Evolutionary conservation across 1,140 invertebrate species (phyloP), one percentile per base, ranked within the genome.

Genomic region (Sycobia sp.): DNA sequence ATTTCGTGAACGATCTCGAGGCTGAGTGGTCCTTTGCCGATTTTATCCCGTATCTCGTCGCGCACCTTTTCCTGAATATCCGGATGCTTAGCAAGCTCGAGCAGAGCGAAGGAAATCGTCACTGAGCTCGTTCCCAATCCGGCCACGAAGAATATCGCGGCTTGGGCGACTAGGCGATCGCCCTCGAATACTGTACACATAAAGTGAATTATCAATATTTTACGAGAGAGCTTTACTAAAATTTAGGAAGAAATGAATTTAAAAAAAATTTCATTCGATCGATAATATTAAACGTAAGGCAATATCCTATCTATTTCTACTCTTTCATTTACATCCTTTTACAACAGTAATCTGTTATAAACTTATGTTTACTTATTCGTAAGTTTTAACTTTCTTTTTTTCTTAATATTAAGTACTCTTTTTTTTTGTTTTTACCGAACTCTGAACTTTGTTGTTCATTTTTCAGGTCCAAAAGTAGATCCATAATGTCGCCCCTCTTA

Each of bases 41-140:
- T 67, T n/a, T 73, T 69, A 13, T 75, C 63, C 10, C 83, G 71
- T 5, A 91, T 85, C 74, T 90, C 88, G 49, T 84, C 68, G 23
- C 82, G 76, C 0, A 88, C 32, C 60, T 76, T 80, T 27, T 84
- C 69, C 20, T 77, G 73, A 11, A 74, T 64, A 1, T 68, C 54
- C 9, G 72, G 67, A 14, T 75, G 10, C 16, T 69, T 72, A 0
- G 73, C 83, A 3, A 88, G 68, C 16, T 76, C 73, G 44, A 76
- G 81, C 1, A 80, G 59, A 0, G 74, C 62, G 18, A 76, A 78
- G 1, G 71, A 63, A 7, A 87, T 73, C 0, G 82, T 75, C 9
- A 76, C 75, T 3, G 83, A 71, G 3, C 82, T 84, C 1, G 85
- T 85, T 39, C 86, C 85, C 18, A 81, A 83, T 11, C 85, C 85